phyloP scores from a whole-genome alignment of 2,797 vertebrate species.

The Characodon lateralis region DNA sequence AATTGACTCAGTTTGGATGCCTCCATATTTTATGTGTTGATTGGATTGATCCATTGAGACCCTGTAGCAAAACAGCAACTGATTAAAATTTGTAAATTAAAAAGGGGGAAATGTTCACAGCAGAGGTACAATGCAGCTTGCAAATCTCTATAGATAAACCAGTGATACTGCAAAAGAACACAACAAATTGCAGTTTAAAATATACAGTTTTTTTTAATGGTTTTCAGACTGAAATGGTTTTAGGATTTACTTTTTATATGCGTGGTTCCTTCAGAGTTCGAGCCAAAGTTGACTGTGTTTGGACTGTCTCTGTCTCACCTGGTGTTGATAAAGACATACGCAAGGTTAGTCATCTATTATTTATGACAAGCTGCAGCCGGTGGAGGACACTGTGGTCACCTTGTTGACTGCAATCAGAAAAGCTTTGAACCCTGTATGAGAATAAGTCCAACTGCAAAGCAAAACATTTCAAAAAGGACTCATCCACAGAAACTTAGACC shows the following conservation, averaged over 20 bases:
- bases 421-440: constrained; percentile 43
- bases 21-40: constrained; percentile 38
- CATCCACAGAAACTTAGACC: neutral
- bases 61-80: constrained; percentile 47
- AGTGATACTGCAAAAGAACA: neutral
- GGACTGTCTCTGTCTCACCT: constrained; percentile 50
- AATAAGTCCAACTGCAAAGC: constrained; percentile 18
- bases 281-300: constrained; percentile 51
- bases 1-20: constrained; percentile 47
- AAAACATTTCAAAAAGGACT: constrained; percentile 11
- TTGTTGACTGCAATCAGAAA: constrained; percentile 43
- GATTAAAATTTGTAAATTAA: constrained; percentile 66
- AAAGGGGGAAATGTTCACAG: constrained; percentile 31
- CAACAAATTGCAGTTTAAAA: constrained; percentile 9
- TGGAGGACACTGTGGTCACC: constrained; percentile 66
- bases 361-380: constrained; percentile 48
- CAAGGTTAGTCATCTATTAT: constrained; percentile 74
- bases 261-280: constrained; percentile 24
- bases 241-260: constrained; percentile 18
- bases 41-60: constrained; percentile 61
- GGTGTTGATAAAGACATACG: constrained; percentile 50
- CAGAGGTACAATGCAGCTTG: constrained; percentile 30
- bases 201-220: constrained; percentile 4
- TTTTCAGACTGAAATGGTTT: constrained; percentile 1
- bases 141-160: constrained; percentile 19